Base-by-base conservation (phyloP, 2,113 vertebrate species). In the Prolemur simus region DNA sequence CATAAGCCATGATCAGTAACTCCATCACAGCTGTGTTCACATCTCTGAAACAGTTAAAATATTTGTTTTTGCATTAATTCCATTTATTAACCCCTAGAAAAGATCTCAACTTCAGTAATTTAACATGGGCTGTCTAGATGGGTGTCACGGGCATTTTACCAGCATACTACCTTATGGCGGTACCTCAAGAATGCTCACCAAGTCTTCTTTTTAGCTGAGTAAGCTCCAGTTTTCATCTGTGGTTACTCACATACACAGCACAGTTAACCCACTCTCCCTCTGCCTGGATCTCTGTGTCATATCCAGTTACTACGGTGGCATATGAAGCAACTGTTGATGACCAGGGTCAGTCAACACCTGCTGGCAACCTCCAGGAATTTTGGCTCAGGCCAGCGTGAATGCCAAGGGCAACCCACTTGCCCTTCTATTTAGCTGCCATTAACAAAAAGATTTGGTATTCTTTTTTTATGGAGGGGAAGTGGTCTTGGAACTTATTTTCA, bases 1-100 rank as follows among this genome's bases (percentile, higher is more conserved):
- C 99, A 0, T 99, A 99, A 0, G 99, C 99, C 99, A 99, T 99
- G 56, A 99, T 99, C 98, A 99, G 98, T 42, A 99, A 97, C 98
- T 99, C 99, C 99, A 99, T 99, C 85, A 99, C 99, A 3, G 99
- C 99, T 0, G 99, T 99, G 89, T 99, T 99, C 89, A 99, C 99
- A 98, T 99, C 99, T 98, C 99, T 99, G 97, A 14, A 98, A 97
- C 37, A 58, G 85, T 20, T 47, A 0, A 17, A 20, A 21, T 20
- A 5, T 5, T 12, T 1, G 2, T 45, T 10, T 68, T 11, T 27
- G 56, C 34, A 34, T 52, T 6, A 52, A 34, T 5, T 11, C 45
- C 29, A 76, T 1, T 1, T 6, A 42, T 17, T 10, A 54, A 56
- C 21, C 12, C 69, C 81, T 6, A 39, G 54, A 18, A 49, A 37